Conservation (phyloP, 2,888 invertebrate genomes). For the Spodoptera littoralis region DNA sequence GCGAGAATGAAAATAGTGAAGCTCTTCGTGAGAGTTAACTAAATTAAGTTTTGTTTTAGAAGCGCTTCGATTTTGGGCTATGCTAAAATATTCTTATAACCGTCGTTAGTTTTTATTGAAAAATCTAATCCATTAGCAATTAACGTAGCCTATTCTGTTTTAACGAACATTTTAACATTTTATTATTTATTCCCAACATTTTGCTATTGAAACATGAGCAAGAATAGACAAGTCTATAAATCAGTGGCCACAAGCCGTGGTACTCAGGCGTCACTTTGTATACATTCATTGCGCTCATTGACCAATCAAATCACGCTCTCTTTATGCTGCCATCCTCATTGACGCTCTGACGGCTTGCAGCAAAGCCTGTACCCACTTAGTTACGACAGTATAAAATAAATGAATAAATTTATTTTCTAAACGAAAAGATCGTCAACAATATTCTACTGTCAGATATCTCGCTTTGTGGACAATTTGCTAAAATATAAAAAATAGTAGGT, state of each 20-base stretch:
- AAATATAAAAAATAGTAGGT: constrained; percentile 40
- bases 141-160: too few relatives aligned
- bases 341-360: constrained; percentile 12
- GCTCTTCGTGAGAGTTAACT: constrained; percentile 15
- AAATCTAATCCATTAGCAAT: too few relatives aligned
- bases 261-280: constrained; percentile 27
- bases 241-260: constrained; percentile 9
- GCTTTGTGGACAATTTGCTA: constrained; percentile 13
- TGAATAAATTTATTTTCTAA: constrained; percentile 15
- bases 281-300: constrained; percentile 40
- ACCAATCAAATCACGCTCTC: constrained; percentile 44
- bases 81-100: too few relatives aligned
- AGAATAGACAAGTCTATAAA: constrained; percentile 27
- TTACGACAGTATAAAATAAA: constrained; percentile 12
- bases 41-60: too few relatives aligned
- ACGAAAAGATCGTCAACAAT: constrained; percentile 16
- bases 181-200: constrained; percentile 1
- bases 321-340: constrained; percentile 33
- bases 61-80: background rate
- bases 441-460: constrained; percentile 31
- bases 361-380: background rate
- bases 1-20: constrained; percentile 17
- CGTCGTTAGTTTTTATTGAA: too few relatives aligned
- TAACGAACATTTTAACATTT: background rate
- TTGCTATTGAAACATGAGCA: constrained; percentile 1